Base-by-base conservation (phyloP, 2,888 invertebrate genomes). In the Epiblema foenella region DNA sequence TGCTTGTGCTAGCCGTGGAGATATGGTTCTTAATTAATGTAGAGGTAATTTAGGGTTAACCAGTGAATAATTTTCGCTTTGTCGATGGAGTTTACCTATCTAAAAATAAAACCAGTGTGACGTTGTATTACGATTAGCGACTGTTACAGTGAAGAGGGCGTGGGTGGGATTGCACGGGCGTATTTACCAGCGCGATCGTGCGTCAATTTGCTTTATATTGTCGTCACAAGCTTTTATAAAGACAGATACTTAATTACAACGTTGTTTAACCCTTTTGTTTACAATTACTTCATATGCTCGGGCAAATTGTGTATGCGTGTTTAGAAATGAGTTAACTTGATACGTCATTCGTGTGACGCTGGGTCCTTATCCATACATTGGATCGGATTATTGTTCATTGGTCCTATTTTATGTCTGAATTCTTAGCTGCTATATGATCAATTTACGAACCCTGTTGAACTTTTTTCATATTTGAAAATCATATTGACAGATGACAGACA, bases 181-280 rank as follows among this genome's bases (percentile, higher is more conserved):
- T 80, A 77, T 81, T 82, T 82, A 83, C 76, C 77, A 72, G 78
- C 77, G 77, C 68, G 78, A 79, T 79, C 83, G 88, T 91, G 91
- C 91, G 92, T 92, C 91, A 91, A 85, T 92, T 90, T 89, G 85
- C 83, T 87, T 83, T 81, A 77, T 84, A 82, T 78, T 88, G 85
- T 85, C 91, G 90, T 91, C 90, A 90, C 79, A 77, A 78, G 81
- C 82, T 81, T 82, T 79, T 76, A 66, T 39, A 67, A 62, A 71
- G 49, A 60, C 52, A 7, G 37, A 39, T 49, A 49, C 62, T n/a
- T 71, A 57, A 67, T 67, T 67, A 66, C 66, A 66, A 56, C 59
- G 52, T 42, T 67, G 57, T 67, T 67, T 67, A 39, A 71, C 56
- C 62, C 71, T 46, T 67, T 39, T 71, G 66, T 71, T 71, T 71